Conservation (phyloP, 1,140 invertebrate species). For the Thaumatotibia leucotreta region DNA sequence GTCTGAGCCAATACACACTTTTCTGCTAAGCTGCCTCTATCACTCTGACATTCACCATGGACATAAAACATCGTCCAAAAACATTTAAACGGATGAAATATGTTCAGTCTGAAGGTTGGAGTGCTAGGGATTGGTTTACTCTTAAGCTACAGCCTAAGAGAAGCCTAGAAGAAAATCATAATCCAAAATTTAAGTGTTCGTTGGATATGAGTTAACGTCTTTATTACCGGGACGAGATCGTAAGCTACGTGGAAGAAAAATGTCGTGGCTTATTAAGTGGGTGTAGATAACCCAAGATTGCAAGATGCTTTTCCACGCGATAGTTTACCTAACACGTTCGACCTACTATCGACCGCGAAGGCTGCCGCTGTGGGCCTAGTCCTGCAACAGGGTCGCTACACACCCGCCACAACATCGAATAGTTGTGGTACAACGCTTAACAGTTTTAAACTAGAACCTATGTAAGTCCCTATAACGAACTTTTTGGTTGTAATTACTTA, state of each 20-base stretch:
- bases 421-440: constrained; percentile 5
- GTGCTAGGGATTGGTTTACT: not conserved
- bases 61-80: not conserved
- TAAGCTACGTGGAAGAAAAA: not conserved
- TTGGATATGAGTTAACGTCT: not conserved
- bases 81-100: not conserved
- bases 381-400: not conserved
- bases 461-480: constrained; percentile 75
- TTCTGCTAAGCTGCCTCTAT: not conserved
- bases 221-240: constrained; percentile 2
- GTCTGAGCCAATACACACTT: not conserved
- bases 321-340: not conserved
- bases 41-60: not conserved
- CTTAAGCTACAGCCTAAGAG: not conserved
- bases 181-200: not conserved
- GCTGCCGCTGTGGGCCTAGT: not conserved
- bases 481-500: constrained; percentile 74
- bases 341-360: not conserved
- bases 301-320: not conserved
- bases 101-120: not conserved
- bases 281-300: not conserved
- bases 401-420: not conserved
- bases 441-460: constrained; percentile 61
- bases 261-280: not conserved
- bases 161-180: not conserved